Evolutionary conservation across 2,797 vertebrate species (phyloP).

Genomic region (Oreonectes daqikongensis): DNA sequence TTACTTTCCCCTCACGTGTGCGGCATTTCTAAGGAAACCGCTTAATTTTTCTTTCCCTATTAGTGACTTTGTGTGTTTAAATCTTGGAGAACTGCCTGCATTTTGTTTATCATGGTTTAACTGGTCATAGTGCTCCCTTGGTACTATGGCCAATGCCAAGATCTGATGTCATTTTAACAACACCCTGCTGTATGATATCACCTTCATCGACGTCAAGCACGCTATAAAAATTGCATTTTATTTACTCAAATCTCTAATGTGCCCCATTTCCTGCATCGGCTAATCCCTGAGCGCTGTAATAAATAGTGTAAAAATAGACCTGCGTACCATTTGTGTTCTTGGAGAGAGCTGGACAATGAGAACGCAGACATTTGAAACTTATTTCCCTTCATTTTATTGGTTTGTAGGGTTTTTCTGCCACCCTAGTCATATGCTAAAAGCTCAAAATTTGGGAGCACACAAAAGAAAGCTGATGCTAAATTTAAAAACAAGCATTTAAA

Average conservation of each 20-base stretch:
- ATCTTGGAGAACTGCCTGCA: background rate
- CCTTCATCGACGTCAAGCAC: conserved; percentile 33
- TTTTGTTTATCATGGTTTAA: conserved; percentile 1
- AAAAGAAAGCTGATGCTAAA: background rate
- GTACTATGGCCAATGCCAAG: conserved; percentile 2
- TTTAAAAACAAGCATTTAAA: conserved; percentile 38
- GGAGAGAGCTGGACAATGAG: conserved; percentile 11
- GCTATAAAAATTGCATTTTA: conserved; percentile 50
- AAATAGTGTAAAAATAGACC: conserved; percentile 43
- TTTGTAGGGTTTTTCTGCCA: background rate
- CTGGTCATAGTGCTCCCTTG: conserved; percentile 9
- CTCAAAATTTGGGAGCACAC: background rate
- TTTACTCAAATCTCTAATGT: conserved; percentile 34
- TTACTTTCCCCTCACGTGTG: background rate
- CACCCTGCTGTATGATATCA: conserved; percentile 39
- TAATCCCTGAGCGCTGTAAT: conserved; percentile 27
- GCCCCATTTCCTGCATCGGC: conserved; percentile 31
- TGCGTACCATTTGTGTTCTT: conserved; percentile 38
- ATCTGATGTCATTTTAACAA: conserved; percentile 45
- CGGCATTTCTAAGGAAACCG: background rate
- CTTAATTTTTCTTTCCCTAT: background rate
- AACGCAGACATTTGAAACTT: background rate
- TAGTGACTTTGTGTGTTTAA: background rate
- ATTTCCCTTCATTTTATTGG: background rate
- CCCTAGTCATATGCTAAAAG: background rate